These are phyloP conservation scores for Palythoa heliodiscus DNA, from an alignment of 92 coral and sea anemone genomes.

Conservation along the genomic window DNA sequence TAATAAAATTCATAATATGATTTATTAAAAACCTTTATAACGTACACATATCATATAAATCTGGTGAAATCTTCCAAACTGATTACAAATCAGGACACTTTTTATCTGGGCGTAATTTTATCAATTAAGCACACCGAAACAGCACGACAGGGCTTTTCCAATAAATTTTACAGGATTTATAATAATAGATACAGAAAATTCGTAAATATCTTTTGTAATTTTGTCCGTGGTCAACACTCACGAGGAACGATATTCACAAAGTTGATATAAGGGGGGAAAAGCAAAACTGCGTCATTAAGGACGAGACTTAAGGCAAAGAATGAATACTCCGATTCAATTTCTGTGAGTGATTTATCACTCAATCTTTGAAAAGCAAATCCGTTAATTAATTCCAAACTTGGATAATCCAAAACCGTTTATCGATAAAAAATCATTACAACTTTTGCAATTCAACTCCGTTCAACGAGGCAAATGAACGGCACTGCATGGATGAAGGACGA, in stretches of 20 bases:
- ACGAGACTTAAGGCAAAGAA: not conserved
- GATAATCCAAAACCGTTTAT: not conserved
- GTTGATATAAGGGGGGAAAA: not conserved
- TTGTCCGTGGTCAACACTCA: not conserved
- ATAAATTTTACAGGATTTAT: not conserved
- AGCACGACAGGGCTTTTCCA: not conserved
- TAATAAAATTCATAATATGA: not conserved
- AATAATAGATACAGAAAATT: not conserved
- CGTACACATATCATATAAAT: not conserved
- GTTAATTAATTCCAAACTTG: not conserved
- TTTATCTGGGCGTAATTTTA: not conserved
- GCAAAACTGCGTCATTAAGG: not conserved
- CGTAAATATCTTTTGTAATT: not conserved
- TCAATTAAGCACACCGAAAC: not conserved
- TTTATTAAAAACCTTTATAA: constrained; percentile 27
- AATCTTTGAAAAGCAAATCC: not conserved
- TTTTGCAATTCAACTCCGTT: not conserved
- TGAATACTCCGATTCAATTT: not conserved
- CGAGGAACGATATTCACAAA: not conserved
- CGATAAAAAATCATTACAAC: constrained; percentile 35
- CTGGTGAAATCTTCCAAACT: not conserved
- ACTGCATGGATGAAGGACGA: not conserved
- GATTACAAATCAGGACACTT: not conserved
- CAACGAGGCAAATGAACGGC: not conserved
- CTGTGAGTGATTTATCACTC: not conserved